These are phyloP conservation scores for Argyresthia albistria DNA, from an alignment of 2,888 invertebrate genomes.

Conservation along the genomic window DNA sequence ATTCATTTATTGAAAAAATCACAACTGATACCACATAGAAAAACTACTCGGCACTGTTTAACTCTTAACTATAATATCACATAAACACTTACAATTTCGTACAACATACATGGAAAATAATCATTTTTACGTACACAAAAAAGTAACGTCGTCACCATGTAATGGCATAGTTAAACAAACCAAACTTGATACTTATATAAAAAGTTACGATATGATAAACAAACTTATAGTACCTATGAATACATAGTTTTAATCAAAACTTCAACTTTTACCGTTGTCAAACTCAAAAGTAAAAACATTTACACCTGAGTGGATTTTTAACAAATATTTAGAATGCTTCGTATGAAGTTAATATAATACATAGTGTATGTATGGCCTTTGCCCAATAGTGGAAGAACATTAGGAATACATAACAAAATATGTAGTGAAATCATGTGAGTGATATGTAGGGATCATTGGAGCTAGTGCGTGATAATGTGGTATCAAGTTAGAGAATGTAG, in stretches of 20 bases:
- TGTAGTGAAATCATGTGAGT: too few relatives aligned
- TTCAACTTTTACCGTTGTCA: too few relatives aligned
- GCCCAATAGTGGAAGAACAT: too few relatives aligned
- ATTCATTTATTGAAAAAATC: constrained; percentile 68
- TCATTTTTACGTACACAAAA: background rate
- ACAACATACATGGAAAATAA: constrained; percentile 48
- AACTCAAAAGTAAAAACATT: too few relatives aligned
- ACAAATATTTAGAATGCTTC: background rate
- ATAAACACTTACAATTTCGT: constrained; percentile 67
- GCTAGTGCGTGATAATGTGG: background rate
- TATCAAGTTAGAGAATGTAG: background rate
- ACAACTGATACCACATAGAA: constrained; percentile 73
- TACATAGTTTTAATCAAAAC: too few relatives aligned
- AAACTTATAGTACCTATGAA: background rate
- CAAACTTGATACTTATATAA: background rate
- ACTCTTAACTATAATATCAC: constrained; percentile 70
- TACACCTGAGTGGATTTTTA: too few relatives aligned
- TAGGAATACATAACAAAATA: too few relatives aligned
- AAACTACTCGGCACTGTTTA: constrained; percentile 73
- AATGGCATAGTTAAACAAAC: too few relatives aligned
- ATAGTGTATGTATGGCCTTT: too few relatives aligned
- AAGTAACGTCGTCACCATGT: too few relatives aligned
- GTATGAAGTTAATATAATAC: too few relatives aligned
- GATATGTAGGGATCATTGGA: background rate
- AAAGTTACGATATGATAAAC: background rate